phyloP scores from a whole-genome alignment of 1,140 invertebrate genomes.

The Sminthurinus signatus region DNA sequence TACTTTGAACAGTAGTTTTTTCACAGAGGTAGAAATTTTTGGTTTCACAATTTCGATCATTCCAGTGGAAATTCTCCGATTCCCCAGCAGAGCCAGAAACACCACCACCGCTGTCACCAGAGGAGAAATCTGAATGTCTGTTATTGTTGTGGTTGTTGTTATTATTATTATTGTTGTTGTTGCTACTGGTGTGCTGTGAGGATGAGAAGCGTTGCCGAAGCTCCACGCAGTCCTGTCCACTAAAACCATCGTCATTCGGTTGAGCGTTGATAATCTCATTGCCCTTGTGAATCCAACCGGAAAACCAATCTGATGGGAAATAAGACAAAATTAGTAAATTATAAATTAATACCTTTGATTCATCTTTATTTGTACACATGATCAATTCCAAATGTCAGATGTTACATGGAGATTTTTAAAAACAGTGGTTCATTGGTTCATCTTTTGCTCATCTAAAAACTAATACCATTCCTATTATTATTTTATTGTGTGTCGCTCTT shows the following conservation, averaged over 20 bases:
- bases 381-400: too few species aligned
- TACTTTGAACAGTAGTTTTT: conserved; percentile 52
- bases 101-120: conserved; percentile 13
- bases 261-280: conserved; percentile 54
- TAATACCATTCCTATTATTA: too few species aligned
- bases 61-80: conserved; percentile 60
- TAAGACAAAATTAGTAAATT: too few species aligned
- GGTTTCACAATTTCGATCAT: conserved; percentile 63
- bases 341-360: too few species aligned
- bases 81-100: neutral
- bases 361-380: too few species aligned
- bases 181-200: conserved; percentile 46
- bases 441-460: too few species aligned
- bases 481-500: too few species aligned
- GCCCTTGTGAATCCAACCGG: conserved; percentile 58
- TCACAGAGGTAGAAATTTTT: conserved; percentile 67
- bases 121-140: too few species aligned
- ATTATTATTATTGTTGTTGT: too few species aligned
- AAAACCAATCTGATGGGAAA: conserved; percentile 63
- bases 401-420: too few species aligned
- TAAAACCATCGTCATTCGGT: conserved; percentile 71
- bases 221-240: conserved; percentile 71
- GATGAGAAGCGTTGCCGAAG: conserved; percentile 56
- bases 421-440: too few species aligned
- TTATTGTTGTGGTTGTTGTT: too few species aligned